Percentiles rank a stretch among this genome's conserved stretches.
These are phyloP conservation scores for Alexandromys fortis DNA, from an alignment of 2,113 vertebrate species.

Conservation along the genomic window DNA sequence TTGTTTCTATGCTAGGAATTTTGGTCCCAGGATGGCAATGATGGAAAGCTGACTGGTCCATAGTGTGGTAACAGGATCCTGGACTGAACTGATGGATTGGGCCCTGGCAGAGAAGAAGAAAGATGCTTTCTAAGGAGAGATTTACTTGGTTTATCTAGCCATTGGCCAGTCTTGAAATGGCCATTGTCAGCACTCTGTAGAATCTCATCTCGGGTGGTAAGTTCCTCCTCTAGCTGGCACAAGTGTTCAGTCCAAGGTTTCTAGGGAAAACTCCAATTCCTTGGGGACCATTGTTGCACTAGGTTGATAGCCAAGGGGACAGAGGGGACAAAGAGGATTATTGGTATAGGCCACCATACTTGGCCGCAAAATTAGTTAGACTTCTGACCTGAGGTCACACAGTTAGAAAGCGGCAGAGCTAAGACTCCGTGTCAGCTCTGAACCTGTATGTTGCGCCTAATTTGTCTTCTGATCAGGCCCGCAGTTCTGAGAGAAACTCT, in stretches of 20 bases:
- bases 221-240: not conserved
- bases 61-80: too few species aligned
- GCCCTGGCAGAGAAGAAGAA: not conserved
- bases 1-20: not conserved
- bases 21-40: not conserved
- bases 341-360: not conserved
- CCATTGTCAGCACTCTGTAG: not conserved
- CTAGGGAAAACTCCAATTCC: not conserved
- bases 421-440: not conserved
- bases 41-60: not conserved
- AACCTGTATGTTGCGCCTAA: not conserved
- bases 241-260: not conserved
- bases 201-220: not conserved
- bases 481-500: not conserved
- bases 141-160: not conserved
- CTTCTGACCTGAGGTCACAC: not conserved
- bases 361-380: not conserved
- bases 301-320: not conserved
- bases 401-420: not conserved
- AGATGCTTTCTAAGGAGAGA: not conserved
- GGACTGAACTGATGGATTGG: not conserved
- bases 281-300: not conserved
- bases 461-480: not conserved
- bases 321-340: not conserved
- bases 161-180: not conserved